Evolutionary conservation across 2,797 vertebrate species (phyloP).

Genomic region (Iguana delicatissima): DNA sequence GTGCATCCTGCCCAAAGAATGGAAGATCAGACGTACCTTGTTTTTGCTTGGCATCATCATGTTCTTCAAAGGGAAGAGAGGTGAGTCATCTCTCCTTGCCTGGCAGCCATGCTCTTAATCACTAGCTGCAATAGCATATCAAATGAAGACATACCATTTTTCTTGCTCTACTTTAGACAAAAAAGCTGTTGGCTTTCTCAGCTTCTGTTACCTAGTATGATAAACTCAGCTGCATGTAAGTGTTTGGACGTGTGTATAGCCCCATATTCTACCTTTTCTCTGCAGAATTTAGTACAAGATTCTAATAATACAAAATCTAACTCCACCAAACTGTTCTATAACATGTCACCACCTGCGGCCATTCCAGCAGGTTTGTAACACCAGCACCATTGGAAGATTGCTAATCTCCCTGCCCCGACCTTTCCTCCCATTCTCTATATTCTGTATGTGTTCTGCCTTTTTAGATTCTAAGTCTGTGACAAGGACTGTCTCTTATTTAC

Average conservation of each 20-base stretch:
- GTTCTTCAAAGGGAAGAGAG: not conserved
- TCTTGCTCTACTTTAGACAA: not conserved
- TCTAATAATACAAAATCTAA: not conserved
- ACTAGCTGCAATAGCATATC: not conserved
- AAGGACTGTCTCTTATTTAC: too few species aligned
- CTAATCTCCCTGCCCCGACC: too few species aligned
- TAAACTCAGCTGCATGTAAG: not conserved
- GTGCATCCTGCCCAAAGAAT: not conserved
- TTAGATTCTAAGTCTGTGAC: too few species aligned
- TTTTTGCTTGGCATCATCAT: not conserved
- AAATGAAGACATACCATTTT: not conserved
- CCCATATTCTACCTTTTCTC: not conserved
- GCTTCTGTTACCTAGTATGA: not conserved
- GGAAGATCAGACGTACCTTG: not conserved
- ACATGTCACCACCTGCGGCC: too few species aligned
- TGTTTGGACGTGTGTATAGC: not conserved
- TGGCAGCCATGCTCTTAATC: not conserved
- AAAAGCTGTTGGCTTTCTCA: not conserved
- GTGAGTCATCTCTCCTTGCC: not conserved
- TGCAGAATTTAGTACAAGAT: not conserved
- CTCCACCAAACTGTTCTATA: too few species aligned
- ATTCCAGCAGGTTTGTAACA: too few species aligned
- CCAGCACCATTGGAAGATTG: too few species aligned
- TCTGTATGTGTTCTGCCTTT: too few species aligned
- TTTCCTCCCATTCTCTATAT: too few species aligned